Evolutionary conservation across 2,888 invertebrate genomes (phyloP).

Genomic region (Ceriagrion tenellum): DNA sequence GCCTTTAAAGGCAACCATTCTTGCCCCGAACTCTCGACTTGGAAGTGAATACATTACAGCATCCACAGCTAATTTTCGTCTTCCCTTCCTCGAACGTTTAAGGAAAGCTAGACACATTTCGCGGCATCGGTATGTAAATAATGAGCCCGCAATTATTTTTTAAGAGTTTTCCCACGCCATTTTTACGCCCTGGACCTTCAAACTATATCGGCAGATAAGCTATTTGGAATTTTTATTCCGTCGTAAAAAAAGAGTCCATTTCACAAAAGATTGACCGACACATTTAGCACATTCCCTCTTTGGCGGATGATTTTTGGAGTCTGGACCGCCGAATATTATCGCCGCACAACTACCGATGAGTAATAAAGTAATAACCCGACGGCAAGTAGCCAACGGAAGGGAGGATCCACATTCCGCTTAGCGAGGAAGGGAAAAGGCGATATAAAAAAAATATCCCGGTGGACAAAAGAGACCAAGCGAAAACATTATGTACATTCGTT

Average conservation of each 20-base stretch:
- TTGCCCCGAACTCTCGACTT: no score
- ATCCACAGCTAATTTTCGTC: no score
- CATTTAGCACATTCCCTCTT: neutral
- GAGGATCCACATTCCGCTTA: neutral
- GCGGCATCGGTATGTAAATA: neutral
- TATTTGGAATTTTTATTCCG: neutral
- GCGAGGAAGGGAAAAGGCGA: neutral
- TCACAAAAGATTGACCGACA: neutral
- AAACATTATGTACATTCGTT: neutral
- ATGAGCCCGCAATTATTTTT: neutral
- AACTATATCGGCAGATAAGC: neutral
- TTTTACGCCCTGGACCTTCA: neutral
- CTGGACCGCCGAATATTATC: neutral
- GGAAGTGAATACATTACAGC: no score
- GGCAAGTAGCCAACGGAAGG: neutral
- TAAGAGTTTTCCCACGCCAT: slow-evolving; percentile 24
- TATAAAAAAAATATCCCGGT: neutral
- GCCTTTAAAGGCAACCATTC: no score
- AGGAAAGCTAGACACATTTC: neutral
- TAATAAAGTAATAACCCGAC: slow-evolving; percentile 14
- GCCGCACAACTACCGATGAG: neutral
- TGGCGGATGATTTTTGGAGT: neutral
- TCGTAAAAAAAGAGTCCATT: neutral
- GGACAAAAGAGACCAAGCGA: neutral
- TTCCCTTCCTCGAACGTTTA: no score